Percentiles rank a stretch among this genome's conserved stretches.
These are phyloP conservation scores for Ormyrus thymus DNA, from an alignment of 2,888 invertebrate genomes.

Conservation along the genomic window DNA sequence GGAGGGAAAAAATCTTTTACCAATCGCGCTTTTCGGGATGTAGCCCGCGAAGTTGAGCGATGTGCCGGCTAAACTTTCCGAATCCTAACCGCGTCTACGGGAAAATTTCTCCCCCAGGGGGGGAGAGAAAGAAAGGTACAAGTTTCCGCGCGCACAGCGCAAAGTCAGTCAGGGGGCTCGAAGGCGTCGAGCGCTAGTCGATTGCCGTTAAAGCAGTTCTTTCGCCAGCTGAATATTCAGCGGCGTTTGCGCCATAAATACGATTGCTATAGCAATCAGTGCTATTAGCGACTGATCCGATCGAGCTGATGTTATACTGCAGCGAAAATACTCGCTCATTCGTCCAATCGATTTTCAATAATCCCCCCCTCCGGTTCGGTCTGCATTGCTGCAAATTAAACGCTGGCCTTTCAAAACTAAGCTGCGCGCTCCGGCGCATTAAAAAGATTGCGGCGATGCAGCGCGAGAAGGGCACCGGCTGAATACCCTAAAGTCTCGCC, in stretches of 20 bases:
- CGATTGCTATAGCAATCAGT: neutral
- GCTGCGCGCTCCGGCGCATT: neutral
- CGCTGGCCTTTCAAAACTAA: neutral
- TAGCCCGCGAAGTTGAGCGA: neutral
- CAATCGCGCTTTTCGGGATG: neutral
- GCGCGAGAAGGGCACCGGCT: too few species aligned
- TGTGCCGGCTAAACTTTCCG: neutral
- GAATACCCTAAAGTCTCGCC: too few species aligned
- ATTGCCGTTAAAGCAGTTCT: neutral
- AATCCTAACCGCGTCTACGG: neutral
- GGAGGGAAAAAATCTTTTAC: neutral
- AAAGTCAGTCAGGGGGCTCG: too few species aligned
- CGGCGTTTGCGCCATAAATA: neutral
- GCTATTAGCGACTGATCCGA: constrained; percentile 8
- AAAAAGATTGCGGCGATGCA: too few species aligned
- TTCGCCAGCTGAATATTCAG: too few species aligned
- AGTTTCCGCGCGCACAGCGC: too few species aligned
- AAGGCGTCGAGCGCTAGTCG: neutral
- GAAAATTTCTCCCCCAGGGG: neutral
- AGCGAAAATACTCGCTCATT: neutral
- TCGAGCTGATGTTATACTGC: neutral
- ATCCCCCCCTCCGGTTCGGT: neutral
- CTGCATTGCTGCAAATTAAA: neutral
- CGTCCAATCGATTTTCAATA: constrained; percentile 23
- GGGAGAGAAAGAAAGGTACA: too few species aligned